phyloP scores from a whole-genome alignment of 2,797 vertebrate species.

The Crypturellus tataupa region DNA sequence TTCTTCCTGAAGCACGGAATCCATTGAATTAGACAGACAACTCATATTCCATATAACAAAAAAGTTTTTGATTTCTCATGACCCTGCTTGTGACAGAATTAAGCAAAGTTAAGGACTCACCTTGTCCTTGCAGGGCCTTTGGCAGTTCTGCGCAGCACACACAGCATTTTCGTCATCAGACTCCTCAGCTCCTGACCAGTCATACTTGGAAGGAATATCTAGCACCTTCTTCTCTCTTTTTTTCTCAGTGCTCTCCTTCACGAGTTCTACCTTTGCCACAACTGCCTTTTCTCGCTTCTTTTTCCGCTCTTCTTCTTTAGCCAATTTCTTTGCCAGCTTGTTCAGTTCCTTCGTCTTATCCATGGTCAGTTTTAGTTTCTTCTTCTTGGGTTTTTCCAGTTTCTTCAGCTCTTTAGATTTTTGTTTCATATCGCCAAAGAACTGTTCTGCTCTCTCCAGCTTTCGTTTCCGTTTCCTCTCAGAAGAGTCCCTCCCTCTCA shows the following conservation, averaged over 20 bases:
- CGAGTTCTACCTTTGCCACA: slow-evolving; percentile 88
- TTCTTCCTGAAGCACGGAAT: not conserved
- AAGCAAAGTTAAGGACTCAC: slow-evolving; percentile 82
- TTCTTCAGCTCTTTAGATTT: slow-evolving; percentile 95
- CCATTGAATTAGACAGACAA: not conserved
- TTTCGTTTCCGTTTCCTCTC: slow-evolving; percentile 96
- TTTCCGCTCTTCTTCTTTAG: slow-evolving; percentile 96
- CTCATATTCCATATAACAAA: not conserved
- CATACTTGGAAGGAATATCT: slow-evolving; percentile 98
- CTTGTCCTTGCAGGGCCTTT: slow-evolving; percentile 98
- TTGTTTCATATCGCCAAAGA: slow-evolving; percentile 87
- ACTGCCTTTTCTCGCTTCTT: slow-evolving; percentile 94
- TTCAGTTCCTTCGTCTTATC: slow-evolving; percentile 96
- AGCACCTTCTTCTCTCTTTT: slow-evolving; percentile 96
- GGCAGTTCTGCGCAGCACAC: slow-evolving; percentile 96
- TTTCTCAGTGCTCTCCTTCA: slow-evolving; percentile 91
- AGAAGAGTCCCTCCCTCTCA: slow-evolving; percentile 92
- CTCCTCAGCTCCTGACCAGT: slow-evolving; percentile 98
- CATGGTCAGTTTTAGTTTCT: slow-evolving; percentile 93
- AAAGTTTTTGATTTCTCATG: not conserved
- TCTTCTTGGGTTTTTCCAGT: slow-evolving; percentile 95
- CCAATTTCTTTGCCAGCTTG: slow-evolving; percentile 95
- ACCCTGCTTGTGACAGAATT: not conserved
- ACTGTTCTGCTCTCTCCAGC: slow-evolving; percentile 92
- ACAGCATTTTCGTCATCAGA: slow-evolving; percentile 98